Evolutionary conservation across 2,888 invertebrate species (phyloP), one percentile per base, ranked within the genome.

Genomic region (Scotopteryx bipunctaria): DNA sequence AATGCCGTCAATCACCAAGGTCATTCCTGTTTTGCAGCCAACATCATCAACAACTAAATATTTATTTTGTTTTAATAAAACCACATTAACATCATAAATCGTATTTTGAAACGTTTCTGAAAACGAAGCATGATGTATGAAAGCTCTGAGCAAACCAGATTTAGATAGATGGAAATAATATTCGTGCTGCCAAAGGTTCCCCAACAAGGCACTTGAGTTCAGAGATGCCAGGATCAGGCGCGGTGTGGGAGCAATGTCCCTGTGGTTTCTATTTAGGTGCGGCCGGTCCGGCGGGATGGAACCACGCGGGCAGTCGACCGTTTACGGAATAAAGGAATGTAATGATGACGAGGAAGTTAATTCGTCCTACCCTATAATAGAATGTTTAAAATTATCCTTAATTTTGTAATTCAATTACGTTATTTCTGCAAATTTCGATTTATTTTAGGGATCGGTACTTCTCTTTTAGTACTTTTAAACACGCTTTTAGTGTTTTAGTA

Each of bases 231-330:
- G 86, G 86, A 87, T 81, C 84, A 82, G 76, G 71, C 75, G 72
- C 66, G 61, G 68, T 66, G 69, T 73, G 89, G 86, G 90, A 83
- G 88, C 90, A 90, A 87, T 83, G 89, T 86, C 89, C 90, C 86
- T 88, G 85, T 73, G 81, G 87, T 90, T 87, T 89, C 90, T 90
- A 90, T 90, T 89, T 90, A 89, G 87, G 89, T 88, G 86, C 88
- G 74, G 83, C 86, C 85, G 75, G 87, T 86, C 74, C 72, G 82
- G 67, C 85, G 84, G 78, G 82, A 81, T 83, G 80, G 75, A 84
- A 81, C 83, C 81, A 82, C 74, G 79, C 78, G 70, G 73, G 83
- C 86, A 83, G 78, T 86, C 81, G 75, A 79, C 81, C 83, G 83
- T 78, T 79, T 76, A 81, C 78, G 61, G 78, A 79, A 83, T 81